Percentiles rank a stretch among this genome's conserved stretches.
phyloP scores from a whole-genome alignment of 2,888 invertebrate genomes.

The Nycteola revayana region DNA sequence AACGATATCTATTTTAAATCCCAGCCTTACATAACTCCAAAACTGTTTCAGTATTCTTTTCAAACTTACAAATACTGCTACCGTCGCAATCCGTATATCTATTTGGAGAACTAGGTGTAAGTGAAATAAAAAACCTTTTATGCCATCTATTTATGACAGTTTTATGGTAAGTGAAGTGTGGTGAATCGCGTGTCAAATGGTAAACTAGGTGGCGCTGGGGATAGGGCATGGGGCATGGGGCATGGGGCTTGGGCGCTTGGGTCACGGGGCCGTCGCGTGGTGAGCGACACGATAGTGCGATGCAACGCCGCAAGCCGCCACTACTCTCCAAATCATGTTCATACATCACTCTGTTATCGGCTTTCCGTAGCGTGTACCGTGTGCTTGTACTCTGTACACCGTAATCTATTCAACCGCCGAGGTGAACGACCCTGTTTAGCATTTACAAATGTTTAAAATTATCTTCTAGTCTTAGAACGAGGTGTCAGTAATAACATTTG shows the following conservation, averaged over 20 bases:
- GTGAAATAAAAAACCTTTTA: slow-evolving; percentile 39
- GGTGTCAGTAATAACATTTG: slow-evolving; percentile 16
- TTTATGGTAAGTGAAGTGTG: slow-evolving; percentile 45
- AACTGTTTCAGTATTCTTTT: background rate
- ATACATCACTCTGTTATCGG: slow-evolving; percentile 52
- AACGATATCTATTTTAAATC: background rate
- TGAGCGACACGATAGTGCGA: slow-evolving; percentile 13
- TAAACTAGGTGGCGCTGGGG: slow-evolving; percentile 13
- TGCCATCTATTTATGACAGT: slow-evolving; percentile 42
- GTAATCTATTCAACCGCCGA: slow-evolving; percentile 44
- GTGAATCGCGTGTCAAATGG: slow-evolving; percentile 46
- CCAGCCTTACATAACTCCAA: background rate
- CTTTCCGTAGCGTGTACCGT: slow-evolving; percentile 53
- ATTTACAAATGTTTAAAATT: slow-evolving; percentile 30
- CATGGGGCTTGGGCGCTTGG: slow-evolving; percentile 4
- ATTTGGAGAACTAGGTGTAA: slow-evolving; percentile 32
- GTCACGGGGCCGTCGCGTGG: slow-evolving; percentile 9
- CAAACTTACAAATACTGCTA: slow-evolving; percentile 24
- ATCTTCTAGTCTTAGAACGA: background rate
- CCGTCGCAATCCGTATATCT: slow-evolving; percentile 33
- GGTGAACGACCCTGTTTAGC: slow-evolving; percentile 46
- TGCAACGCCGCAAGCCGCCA: slow-evolving; percentile 22
- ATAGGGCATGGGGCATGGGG: slow-evolving; percentile 12
- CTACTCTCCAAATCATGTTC: slow-evolving; percentile 42
- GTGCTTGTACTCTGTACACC: slow-evolving; percentile 33